Evolutionary conservation across 2,888 invertebrate species (phyloP), one percentile per base, ranked within the genome.

Genomic region (Pegoplata infirma): DNA sequence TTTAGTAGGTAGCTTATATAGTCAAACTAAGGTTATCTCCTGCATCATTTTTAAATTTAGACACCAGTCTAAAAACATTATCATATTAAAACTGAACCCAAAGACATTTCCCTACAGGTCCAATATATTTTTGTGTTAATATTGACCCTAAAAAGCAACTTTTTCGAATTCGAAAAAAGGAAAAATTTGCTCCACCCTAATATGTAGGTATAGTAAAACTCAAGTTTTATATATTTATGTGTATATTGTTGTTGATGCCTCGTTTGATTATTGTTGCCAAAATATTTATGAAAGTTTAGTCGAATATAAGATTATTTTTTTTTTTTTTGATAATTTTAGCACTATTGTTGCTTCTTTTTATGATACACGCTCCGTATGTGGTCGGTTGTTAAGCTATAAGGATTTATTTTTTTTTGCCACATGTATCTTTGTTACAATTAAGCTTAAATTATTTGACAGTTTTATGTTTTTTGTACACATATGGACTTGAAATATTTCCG

Each of bases 371-470:
- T 12, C 44, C 12, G 12, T 44, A 40, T 59, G 58, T 69, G 59
- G 59, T 51, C 68, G 36, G 17, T 36, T 25, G 25, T 51, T 49
- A 17, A 56, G 23, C 25, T 58, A 5, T 25, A 25, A 5, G 32
- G 32, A 32, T 7, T 25, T 32, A 23, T 32, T 8, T 5, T 32
- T 23, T 23, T n/a, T 25, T n/a, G n/a, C n/a, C n/a, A n/a, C n/a
- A n/a, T n/a, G n/a, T 44, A 49, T 58, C 47, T 7, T 19, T 5
- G 12, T 46, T 44, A 55, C 47, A 72, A 72, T 72, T 55, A 63
- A 64, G 44, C 64, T 66, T 64, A 58, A 58, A 73, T 66, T 73
- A 64, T 73, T 66, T 59, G 58, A 53, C 58, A 66, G 3, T 73
- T 66, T 73, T 64, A 73, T 66, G 28, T 64, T 12, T 17, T 58